Evolutionary conservation across 2,113 vertebrate species (phyloP).

Genomic region (Lepisosteus oculatus): DNA sequence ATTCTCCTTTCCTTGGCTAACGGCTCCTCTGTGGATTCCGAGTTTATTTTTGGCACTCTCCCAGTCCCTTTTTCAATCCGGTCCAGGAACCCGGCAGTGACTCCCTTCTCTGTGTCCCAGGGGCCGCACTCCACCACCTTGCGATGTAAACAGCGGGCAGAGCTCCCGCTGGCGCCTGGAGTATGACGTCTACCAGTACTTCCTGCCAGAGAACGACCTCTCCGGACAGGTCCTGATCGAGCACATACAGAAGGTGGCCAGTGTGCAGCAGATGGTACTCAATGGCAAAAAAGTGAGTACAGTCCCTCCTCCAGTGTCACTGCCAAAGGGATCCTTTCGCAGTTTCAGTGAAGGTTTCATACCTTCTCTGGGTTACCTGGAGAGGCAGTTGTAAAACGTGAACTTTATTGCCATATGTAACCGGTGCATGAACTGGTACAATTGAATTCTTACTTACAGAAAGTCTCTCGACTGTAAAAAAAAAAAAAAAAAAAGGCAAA

Average conservation of each 20-base stretch:
- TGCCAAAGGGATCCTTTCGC: background rate
- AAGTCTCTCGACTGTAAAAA: too few relatives aligned
- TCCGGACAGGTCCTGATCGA: constrained; percentile 66
- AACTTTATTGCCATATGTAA: too few relatives aligned
- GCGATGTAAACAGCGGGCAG: constrained; percentile 52
- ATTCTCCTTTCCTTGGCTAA: background rate
- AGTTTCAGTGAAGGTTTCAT: background rate
- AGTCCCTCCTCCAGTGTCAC: background rate
- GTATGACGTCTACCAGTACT: constrained; percentile 90
- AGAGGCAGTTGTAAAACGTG: too few relatives aligned
- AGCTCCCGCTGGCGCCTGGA: constrained; percentile 71
- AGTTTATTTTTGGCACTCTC: background rate
- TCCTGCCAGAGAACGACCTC: constrained; percentile 80
- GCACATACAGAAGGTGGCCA: constrained; percentile 68
- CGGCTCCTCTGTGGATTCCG: background rate
- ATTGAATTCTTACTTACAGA: too few relatives aligned
- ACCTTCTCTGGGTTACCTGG: too few relatives aligned
- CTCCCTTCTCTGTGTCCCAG: constrained; percentile 44
- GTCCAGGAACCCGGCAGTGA: background rate
- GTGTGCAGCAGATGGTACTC: constrained; percentile 53
- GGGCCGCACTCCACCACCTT: constrained; percentile 57
- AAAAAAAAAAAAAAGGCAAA: too few relatives aligned
- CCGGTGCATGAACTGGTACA: too few relatives aligned
- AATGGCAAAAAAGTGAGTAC: constrained; percentile 67
- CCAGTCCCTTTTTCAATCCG: background rate